phyloP scores from a whole-genome alignment of 1,140 invertebrate species.

The Mya arenaria region DNA sequence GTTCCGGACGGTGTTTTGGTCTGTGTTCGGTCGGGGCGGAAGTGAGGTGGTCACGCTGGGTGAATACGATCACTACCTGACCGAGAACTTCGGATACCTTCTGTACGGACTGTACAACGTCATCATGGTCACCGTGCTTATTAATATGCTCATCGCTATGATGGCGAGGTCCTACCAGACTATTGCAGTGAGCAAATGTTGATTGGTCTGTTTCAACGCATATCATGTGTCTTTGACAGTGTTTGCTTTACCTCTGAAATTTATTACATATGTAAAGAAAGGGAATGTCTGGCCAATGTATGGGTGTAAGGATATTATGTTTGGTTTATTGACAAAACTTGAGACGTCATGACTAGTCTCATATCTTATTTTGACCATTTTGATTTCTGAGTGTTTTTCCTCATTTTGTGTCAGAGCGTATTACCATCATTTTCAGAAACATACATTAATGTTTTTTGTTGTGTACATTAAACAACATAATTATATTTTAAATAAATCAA shows the following conservation, averaged over 20 bases:
- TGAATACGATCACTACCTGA: slow-evolving; percentile 86
- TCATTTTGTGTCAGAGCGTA: too few species aligned
- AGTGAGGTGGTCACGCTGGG: slow-evolving; percentile 96
- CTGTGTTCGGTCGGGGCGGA: slow-evolving; percentile 92
- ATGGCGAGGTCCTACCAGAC: slow-evolving; percentile 96
- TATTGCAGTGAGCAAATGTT: slow-evolving; percentile 4
- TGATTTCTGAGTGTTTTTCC: too few species aligned
- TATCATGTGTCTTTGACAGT: too few species aligned
- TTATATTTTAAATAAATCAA: background rate
- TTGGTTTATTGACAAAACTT: too few species aligned
- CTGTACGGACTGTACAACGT: slow-evolving; percentile 98
- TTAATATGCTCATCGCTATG: slow-evolving; percentile 99
- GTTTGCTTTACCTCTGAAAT: too few species aligned
- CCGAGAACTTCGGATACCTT: slow-evolving; percentile 75
- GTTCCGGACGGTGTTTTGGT: slow-evolving; percentile 72
- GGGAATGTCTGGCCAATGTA: too few species aligned
- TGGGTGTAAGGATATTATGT: too few species aligned
- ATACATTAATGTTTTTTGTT: background rate
- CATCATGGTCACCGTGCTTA: slow-evolving; percentile 97
- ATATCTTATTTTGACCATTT: too few species aligned
- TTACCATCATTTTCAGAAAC: too few species aligned
- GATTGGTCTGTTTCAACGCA: too few species aligned
- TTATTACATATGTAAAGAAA: too few species aligned
- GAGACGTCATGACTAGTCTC: too few species aligned
- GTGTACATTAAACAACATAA: background rate